Evolutionary conservation across 1,140 invertebrate species (phyloP).

Genomic region (Anastrepha ludens): DNA sequence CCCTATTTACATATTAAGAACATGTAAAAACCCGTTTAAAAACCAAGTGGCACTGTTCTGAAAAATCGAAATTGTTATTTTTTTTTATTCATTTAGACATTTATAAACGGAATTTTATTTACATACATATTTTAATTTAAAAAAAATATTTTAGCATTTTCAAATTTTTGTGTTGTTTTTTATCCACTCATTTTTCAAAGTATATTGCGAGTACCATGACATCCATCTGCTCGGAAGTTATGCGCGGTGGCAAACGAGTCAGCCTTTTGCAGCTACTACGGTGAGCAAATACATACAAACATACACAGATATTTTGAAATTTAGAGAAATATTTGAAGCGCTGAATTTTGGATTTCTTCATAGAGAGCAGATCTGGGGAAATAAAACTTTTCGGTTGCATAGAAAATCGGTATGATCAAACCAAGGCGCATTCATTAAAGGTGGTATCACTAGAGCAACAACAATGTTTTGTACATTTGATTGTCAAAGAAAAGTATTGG

Average conservation of each 20-base stretch:
- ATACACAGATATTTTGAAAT: too few relatives aligned
- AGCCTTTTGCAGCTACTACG: background rate
- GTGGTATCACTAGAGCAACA: too few relatives aligned
- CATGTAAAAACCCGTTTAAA: too few relatives aligned
- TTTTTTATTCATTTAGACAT: too few relatives aligned
- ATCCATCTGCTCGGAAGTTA: background rate
- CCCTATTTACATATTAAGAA: too few relatives aligned
- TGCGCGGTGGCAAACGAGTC: background rate
- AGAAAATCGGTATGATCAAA: background rate
- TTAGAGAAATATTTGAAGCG: too few relatives aligned
- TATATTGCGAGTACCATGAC: background rate
- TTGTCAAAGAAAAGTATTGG: too few relatives aligned
- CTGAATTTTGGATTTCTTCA: background rate
- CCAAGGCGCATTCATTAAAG: background rate
- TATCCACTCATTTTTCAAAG: background rate
- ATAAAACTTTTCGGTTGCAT: background rate
- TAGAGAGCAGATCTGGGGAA: slow-evolving; percentile 7
- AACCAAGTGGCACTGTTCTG: too few relatives aligned
- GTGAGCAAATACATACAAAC: background rate
- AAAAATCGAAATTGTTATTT: too few relatives aligned
- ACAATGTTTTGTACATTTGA: too few relatives aligned
- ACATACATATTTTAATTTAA: background rate
- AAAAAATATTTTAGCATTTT: background rate
- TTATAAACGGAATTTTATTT: too few relatives aligned
- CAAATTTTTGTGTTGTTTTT: slow-evolving; percentile 7